phyloP scores from a whole-genome alignment of 2,797 vertebrate species.

The Lithobates pipiens region DNA sequence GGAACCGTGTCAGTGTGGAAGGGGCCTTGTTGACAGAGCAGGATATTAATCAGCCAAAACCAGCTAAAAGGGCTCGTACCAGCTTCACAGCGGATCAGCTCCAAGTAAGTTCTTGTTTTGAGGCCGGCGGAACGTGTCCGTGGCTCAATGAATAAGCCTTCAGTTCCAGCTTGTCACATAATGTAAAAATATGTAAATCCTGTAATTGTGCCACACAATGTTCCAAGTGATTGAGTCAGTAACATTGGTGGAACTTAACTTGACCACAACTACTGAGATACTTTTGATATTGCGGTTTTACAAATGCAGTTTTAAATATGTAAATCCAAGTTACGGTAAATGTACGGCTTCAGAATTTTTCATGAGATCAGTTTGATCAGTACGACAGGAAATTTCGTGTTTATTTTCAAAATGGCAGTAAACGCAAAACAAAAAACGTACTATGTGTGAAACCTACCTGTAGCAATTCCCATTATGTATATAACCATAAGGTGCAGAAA shows the following conservation, averaged over 20 bases:
- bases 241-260: not conserved
- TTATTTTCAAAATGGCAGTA: too few species aligned
- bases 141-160: not conserved
- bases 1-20: constrained; percentile 88
- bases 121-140: not conserved
- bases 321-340: too few species aligned
- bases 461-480: too few species aligned
- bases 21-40: constrained; percentile 89
- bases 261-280: not conserved
- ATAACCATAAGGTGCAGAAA: too few species aligned
- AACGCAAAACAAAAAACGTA: too few species aligned
- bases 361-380: too few species aligned
- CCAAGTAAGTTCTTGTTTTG: constrained; percentile 79
- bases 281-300: not conserved
- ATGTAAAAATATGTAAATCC: not conserved
- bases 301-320: too few species aligned
- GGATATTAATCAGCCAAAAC: constrained; percentile 92
- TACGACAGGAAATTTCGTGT: too few species aligned
- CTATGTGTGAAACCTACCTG: too few species aligned
- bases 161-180: not conserved
- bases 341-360: too few species aligned
- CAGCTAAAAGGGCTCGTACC: constrained; percentile 96
- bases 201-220: not conserved
- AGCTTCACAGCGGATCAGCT: constrained; percentile 97
- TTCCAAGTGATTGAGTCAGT: not conserved